Conservation (phyloP, 2,113 vertebrate species). For the Mellivora capensis region DNA sequence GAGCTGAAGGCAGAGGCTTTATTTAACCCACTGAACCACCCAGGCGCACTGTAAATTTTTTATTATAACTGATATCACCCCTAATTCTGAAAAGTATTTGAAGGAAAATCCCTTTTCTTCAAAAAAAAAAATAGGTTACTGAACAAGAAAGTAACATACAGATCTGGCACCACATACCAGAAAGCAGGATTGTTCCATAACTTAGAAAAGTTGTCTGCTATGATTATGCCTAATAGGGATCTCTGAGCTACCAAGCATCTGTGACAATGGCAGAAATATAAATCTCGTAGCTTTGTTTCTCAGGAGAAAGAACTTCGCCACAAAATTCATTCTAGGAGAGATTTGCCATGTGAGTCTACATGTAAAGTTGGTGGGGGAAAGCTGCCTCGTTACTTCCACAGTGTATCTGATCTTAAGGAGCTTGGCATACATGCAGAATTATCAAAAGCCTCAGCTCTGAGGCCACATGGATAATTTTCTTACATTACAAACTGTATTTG, state of each 20-base stretch:
- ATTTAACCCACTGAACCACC: no score
- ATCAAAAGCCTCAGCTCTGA: background rate
- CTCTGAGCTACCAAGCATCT: background rate
- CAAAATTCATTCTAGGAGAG: background rate
- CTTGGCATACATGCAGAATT: background rate
- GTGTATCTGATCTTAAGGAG: background rate
- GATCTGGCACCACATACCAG: background rate
- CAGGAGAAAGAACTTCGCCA: background rate
- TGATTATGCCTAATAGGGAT: background rate
- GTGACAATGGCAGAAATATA: background rate
- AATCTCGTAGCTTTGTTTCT: no score
- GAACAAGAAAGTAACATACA: background rate
- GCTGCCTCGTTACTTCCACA: no score
- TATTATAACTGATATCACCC: background rate
- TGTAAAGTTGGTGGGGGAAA: background rate
- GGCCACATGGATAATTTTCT: background rate
- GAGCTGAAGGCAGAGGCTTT: no score
- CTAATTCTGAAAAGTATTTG: background rate
- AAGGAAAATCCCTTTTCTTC: background rate
- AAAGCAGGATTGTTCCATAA: background rate
- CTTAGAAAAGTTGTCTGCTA: background rate
- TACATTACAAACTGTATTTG: background rate
- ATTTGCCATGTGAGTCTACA: background rate
- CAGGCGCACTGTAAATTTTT: background rate
- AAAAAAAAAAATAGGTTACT: background rate